Evolutionary conservation across 2,113 vertebrate genomes (phyloP).

Genomic region (Prietella phreatophila): DNA sequence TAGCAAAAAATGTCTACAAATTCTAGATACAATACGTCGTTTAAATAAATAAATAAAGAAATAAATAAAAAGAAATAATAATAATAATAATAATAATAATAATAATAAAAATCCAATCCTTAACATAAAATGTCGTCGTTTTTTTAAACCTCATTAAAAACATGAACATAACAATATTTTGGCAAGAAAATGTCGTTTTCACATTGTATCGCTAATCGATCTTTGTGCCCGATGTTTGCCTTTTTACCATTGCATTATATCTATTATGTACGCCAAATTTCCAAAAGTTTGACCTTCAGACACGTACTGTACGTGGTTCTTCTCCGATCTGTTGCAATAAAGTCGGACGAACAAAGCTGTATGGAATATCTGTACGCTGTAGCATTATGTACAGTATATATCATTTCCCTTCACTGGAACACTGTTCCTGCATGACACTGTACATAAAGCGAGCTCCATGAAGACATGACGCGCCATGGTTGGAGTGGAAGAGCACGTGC

Average conservation of each 20-base stretch:
- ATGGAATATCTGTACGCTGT: neutral
- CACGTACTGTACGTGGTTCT: neutral
- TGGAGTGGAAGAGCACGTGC: neutral
- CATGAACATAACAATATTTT: no score
- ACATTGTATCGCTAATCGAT: neutral
- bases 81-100: no score
- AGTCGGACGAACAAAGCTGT: neutral
- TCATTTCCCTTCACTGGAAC: neutral
- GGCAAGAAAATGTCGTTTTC: no score
- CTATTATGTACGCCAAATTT: neutral
- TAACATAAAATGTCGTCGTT: no score
- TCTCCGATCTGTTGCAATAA: neutral
- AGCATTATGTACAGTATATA: neutral
- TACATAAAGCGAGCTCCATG: no score
- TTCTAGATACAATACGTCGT: no score
- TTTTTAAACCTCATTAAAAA: no score
- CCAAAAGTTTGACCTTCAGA: neutral
- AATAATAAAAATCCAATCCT: no score
- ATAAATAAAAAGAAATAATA: no score
- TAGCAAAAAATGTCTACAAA: neutral
- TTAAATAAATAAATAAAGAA: no score
- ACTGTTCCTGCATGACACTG: no score
- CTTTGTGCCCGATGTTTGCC: neutral
- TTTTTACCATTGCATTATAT: neutral
- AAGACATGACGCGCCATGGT: neutral